Conservation (phyloP, 2,113 vertebrate species). For the Acrocephalus kingi region DNA sequence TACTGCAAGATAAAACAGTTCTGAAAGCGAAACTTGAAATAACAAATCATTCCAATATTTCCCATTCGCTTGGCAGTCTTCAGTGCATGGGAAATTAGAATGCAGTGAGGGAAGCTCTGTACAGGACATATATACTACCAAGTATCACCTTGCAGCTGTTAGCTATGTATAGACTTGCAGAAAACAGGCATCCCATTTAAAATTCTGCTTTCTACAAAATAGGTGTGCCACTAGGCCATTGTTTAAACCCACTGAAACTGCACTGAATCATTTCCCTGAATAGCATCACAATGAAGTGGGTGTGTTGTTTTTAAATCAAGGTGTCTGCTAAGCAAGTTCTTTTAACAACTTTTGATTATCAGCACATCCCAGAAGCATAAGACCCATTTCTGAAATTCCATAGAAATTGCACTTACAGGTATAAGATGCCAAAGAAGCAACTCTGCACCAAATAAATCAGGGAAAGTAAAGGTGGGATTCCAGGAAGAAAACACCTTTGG, state of each 20-base stretch:
- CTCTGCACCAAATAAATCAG: not conserved
- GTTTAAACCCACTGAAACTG: constrained; percentile 64
- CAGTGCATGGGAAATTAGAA: not conserved
- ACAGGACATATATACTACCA: not conserved
- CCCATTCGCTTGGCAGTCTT: not conserved
- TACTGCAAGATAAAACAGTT: not conserved
- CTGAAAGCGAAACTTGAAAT: not conserved
- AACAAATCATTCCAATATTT: not conserved
- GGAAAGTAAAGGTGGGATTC: not conserved
- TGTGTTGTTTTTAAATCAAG: constrained; percentile 48
- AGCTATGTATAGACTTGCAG: constrained; percentile 29
- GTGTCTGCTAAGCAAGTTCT: constrained; percentile 42
- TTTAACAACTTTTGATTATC: constrained; percentile 1
- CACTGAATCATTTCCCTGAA: constrained; percentile 66
- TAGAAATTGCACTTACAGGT: not conserved
- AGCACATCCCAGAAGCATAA: not conserved
- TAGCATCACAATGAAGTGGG: constrained; percentile 56
- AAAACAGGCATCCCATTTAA: constrained; percentile 36
- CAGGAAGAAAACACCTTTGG: not conserved
- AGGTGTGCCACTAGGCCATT: constrained; percentile 62
- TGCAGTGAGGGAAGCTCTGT: not conserved
- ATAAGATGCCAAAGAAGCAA: not conserved
- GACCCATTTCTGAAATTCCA: not conserved
- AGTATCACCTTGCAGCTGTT: constrained; percentile 6
- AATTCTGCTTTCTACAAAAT: constrained; percentile 57